Evolutionary conservation across 2,113 vertebrate genomes (phyloP).

Genomic region (Capreolus pygargus): DNA sequence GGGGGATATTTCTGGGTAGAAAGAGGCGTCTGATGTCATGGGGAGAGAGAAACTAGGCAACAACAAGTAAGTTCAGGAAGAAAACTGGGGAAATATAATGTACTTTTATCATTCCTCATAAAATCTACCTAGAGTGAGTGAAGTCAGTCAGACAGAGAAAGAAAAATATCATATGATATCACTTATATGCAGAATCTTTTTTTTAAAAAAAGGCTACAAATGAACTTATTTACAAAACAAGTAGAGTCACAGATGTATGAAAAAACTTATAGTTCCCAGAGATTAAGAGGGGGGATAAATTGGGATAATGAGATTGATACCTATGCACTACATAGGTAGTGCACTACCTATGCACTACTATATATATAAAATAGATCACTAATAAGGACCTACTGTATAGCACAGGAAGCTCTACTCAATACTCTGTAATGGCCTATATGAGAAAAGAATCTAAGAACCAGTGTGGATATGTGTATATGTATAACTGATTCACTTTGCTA

Average conservation of each 20-base stretch:
- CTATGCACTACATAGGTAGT: background rate
- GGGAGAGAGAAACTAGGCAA: background rate
- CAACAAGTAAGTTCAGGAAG: background rate
- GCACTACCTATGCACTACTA: background rate
- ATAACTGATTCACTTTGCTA: background rate
- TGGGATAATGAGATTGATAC: background rate
- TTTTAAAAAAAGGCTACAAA: background rate
- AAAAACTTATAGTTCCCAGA: background rate
- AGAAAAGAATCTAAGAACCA: background rate
- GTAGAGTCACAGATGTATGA: background rate
- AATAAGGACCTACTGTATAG: background rate
- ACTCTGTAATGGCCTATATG: background rate
- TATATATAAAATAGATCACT: background rate
- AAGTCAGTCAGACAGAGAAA: background rate
- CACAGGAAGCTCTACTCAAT: background rate
- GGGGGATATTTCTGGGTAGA: fast-evolving
- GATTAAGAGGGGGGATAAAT: background rate
- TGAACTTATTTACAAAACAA: background rate
- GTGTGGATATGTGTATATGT: background rate
- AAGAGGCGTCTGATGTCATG: background rate
- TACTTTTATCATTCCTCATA: background rate
- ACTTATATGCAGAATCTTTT: background rate
- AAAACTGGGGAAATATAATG: background rate
- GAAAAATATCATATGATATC: background rate
- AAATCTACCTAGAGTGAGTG: background rate